A percentile compares a stretch with the other conserved stretches of the same genome.
Conservation (phyloP, 2,888 invertebrate genomes). For the Lottia gigantea region DNA sequence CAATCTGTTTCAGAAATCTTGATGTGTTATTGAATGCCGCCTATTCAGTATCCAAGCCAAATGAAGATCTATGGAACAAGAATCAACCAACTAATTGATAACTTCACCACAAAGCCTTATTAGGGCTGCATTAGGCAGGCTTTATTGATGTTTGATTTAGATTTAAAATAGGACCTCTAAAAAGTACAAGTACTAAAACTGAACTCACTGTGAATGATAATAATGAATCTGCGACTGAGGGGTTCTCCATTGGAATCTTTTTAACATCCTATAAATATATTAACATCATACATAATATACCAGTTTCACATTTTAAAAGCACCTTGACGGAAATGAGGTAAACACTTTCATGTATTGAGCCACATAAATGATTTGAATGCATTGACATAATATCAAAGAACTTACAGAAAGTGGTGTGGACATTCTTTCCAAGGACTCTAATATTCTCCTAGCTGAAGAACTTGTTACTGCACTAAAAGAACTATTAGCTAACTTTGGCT, state of each 20-base stretch:
- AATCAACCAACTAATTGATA: no score
- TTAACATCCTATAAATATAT: constrained; percentile 75
- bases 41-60: no score
- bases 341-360: no score
- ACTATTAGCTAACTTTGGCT: constrained; percentile 60
- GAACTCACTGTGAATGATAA: constrained; percentile 49
- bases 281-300: background rate
- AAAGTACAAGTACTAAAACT: background rate
- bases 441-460: constrained; percentile 80
- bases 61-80: no score
- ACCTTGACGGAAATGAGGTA: no score
- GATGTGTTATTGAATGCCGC: no score
- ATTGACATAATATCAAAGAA: background rate
- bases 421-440: constrained; percentile 84
- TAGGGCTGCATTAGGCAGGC: no score
- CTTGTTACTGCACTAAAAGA: constrained; percentile 71
- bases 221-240: constrained; percentile 39
- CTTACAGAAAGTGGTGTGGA: constrained; percentile 78
- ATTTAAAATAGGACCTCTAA: background rate
- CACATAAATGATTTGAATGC: background rate
- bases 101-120: no score
- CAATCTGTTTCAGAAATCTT: no score
- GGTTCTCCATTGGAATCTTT: constrained; percentile 75
- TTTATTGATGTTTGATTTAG: no score
- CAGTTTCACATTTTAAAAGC: no score